Evolutionary conservation across 2,113 vertebrate genomes (phyloP).

Genomic region (Corydoras sp.): DNA sequence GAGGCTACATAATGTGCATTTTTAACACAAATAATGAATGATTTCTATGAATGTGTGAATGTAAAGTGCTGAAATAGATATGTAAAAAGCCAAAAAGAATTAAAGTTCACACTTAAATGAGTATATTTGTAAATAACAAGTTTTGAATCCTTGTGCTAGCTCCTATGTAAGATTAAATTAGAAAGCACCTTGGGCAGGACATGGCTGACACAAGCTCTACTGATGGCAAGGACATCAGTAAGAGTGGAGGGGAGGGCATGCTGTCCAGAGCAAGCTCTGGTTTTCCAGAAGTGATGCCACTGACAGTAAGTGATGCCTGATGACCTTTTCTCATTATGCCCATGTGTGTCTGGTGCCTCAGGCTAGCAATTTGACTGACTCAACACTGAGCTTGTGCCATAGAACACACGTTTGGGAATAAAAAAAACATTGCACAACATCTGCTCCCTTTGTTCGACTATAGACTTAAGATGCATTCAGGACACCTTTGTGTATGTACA

Average conservation of each 20-base stretch:
- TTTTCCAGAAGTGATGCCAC: slow-evolving; percentile 67
- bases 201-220: slow-evolving; percentile 48
- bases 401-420: slow-evolving; percentile 11
- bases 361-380: slow-evolving; percentile 71
- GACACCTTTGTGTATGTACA: background rate
- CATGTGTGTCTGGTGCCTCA: slow-evolving; percentile 62
- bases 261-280: slow-evolving; percentile 52
- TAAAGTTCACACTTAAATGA: background rate
- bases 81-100: no score
- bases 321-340: slow-evolving; percentile 73
- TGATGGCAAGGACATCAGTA: slow-evolving; percentile 55
- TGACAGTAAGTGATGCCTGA: slow-evolving; percentile 63
- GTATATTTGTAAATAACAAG: background rate
- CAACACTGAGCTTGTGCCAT: slow-evolving; percentile 54
- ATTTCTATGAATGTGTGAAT: no score
- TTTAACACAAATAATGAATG: no score
- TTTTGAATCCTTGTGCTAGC: background rate
- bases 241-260: slow-evolving; percentile 49
- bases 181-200: slow-evolving; percentile 58
- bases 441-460: slow-evolving; percentile 23
- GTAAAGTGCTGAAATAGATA: no score
- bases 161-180: slow-evolving; percentile 49
- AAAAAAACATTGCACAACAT: slow-evolving; percentile 29
- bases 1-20: no score
- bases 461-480: background rate